Conservation (phyloP, 2,113 vertebrate genomes). For the Pholis gunnellus region DNA sequence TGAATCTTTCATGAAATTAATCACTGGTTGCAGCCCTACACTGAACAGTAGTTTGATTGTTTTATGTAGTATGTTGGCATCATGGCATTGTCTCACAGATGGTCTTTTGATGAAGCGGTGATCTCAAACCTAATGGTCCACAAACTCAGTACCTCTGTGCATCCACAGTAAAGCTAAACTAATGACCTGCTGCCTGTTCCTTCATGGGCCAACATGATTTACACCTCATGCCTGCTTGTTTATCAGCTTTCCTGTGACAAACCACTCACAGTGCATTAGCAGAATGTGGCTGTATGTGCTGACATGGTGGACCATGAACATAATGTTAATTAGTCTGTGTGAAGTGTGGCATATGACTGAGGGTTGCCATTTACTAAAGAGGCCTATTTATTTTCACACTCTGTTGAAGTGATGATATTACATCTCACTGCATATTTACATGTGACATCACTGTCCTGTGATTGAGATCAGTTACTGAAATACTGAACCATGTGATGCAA, state of each 20-base stretch:
- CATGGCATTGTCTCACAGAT: not conserved
- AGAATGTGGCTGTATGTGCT: constrained; percentile 23
- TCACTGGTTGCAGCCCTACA: not conserved
- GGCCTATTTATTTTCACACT: constrained; percentile 55
- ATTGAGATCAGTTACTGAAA: constrained; percentile 15
- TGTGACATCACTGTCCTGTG: constrained; percentile 19
- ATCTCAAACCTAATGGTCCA: constrained; percentile 14
- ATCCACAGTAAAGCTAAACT: constrained; percentile 14
- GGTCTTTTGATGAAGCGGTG: not conserved
- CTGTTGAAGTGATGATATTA: constrained; percentile 45
- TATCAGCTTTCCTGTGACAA: constrained; percentile 32
- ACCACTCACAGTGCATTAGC: constrained; percentile 44
- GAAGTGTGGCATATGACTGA: constrained; percentile 42
- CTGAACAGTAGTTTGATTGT: not conserved
- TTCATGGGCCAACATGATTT: constrained; percentile 17
- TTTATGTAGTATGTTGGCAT: not conserved
- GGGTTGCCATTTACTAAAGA: constrained; percentile 40
- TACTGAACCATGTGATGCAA: not conserved
- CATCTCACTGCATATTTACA: constrained; percentile 8
- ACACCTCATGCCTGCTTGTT: constrained; percentile 5
- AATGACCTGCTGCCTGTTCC: constrained; percentile 28
- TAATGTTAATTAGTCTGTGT: constrained; percentile 41
- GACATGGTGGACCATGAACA: not conserved
- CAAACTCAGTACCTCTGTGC: not conserved
- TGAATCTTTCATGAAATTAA: not conserved